Base-by-base conservation (phyloP, 37 sponge, comb jelly and placozoan genomes). In the Chondrosia reniformis region DNA sequence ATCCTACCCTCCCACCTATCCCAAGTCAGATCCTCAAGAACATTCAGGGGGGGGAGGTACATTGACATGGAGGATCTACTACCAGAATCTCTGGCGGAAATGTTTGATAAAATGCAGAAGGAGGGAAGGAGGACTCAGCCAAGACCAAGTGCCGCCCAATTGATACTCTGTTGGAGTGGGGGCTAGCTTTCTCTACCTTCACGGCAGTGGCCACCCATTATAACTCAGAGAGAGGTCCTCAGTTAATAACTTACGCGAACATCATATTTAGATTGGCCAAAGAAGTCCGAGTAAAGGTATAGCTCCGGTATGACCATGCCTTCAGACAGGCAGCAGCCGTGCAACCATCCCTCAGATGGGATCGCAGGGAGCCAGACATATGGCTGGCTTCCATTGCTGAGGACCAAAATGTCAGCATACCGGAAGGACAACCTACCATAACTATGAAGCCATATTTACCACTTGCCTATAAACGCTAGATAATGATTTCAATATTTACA, bases 51-150 rank as follows among this genome's bases (percentile, higher is more conserved):
- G n/a, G 77, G 77, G 38, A 6, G 59, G 1, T 76, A 58, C 40
- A 37, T 76, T 34, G 77, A 76, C 28, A 37, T 76, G 2, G 57
- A 39, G 77, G 77, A 76, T 5, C 77, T 76, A 28, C 77, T 76
- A 0, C 77, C 56, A 6, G 77, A 76, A 22, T 37, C 57, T 56
- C 59, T 76, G 1, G 17, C 22, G 38, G 72, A 69, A 44, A 44
- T 44, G 17, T 69, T 69, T 69, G 56, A 76, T 40, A 27, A 8
- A 27, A 10, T 24, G 5, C 55, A 12, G 28, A 46, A 57, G 27
- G 77, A 46, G 40, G 38, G 59, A n/a, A 32, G 54, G 55, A 40
- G 38, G 77, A 56, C 46, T 8, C 34, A 58, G 15, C 6, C 77
- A 2, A 52, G 4, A 27, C 33, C 34, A 57, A 32, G 56, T 76